Conservation (phyloP, 2,888 invertebrate genomes). For the Caenorhabditis sp. region DNA sequence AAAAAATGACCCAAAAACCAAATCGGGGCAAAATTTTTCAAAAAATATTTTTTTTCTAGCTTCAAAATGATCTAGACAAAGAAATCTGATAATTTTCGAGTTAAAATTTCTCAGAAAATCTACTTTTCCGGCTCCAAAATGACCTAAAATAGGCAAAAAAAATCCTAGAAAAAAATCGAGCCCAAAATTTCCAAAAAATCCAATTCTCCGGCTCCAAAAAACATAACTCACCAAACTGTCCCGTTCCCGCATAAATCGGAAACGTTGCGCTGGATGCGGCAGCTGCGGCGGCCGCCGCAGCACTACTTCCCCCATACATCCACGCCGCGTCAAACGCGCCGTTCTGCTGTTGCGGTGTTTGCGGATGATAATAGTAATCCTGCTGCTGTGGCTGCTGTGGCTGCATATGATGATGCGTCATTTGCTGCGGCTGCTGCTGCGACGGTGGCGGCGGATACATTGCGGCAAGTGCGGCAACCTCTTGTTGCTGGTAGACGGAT, state of each 20-base stretch:
- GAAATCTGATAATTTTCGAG: too few species aligned
- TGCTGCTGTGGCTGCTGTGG: not conserved
- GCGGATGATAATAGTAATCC: not conserved
- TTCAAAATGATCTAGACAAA: too few species aligned
- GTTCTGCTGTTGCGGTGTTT: not conserved
- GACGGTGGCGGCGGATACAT: not conserved
- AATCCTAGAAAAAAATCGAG: too few species aligned
- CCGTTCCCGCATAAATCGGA: constrained; percentile 13
- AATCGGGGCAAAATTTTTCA: too few species aligned
- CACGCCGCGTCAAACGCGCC: not conserved
- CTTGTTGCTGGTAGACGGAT: not conserved
- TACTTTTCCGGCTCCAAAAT: too few species aligned
- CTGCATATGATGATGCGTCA: constrained; percentile 18
- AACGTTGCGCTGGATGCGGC: too few species aligned
- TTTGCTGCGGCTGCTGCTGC: constrained; percentile 12
- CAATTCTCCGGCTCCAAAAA: not conserved
- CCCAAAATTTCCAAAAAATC: not conserved
- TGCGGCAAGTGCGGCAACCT: constrained; percentile 1
- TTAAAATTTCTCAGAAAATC: too few species aligned
- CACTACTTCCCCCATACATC: not conserved
- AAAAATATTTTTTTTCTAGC: too few species aligned
- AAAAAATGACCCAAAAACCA: too few species aligned
- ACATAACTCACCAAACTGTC: constrained; percentile 14
- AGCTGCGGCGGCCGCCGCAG: too few species aligned
- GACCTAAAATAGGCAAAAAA: too few species aligned